These are phyloP conservation scores for Willowsia nigromaculata DNA, from an alignment of 2,888 invertebrate species.

Conservation along the genomic window DNA sequence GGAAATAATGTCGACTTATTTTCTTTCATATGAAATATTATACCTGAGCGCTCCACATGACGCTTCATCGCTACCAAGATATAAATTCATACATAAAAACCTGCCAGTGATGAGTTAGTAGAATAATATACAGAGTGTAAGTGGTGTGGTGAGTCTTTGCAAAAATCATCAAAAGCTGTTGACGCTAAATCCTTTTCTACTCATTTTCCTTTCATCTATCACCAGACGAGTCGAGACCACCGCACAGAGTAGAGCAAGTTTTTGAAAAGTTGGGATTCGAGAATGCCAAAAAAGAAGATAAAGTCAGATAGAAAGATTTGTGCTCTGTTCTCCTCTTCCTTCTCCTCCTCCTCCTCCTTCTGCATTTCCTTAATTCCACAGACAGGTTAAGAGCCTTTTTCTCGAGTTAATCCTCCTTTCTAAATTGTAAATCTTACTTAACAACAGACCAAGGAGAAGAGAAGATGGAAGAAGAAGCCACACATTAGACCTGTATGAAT, in stretches of 20 bases:
- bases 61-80: not conserved
- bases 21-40: not conserved
- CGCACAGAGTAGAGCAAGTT: not conserved
- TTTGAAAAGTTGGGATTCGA: no score
- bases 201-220: not conserved
- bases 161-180: not conserved
- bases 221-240: no score
- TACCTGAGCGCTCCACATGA: not conserved
- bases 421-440: conserved; percentile 10
- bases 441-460: not conserved
- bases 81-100: not conserved
- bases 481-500: conserved; percentile 13
- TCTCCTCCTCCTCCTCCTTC: not conserved
- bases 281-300: not conserved
- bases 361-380: not conserved
- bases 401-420: not conserved
- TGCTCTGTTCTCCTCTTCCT: not conserved
- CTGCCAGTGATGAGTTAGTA: not conserved
- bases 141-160: not conserved
- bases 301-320: not conserved
- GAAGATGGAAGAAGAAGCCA: not conserved
- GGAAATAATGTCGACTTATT: not conserved
- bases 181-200: not conserved
- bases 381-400: conserved; percentile 11
- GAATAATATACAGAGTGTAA: not conserved